phyloP scores from a whole-genome alignment of 2,797 vertebrate genomes.

The Chelonia mydas region DNA sequence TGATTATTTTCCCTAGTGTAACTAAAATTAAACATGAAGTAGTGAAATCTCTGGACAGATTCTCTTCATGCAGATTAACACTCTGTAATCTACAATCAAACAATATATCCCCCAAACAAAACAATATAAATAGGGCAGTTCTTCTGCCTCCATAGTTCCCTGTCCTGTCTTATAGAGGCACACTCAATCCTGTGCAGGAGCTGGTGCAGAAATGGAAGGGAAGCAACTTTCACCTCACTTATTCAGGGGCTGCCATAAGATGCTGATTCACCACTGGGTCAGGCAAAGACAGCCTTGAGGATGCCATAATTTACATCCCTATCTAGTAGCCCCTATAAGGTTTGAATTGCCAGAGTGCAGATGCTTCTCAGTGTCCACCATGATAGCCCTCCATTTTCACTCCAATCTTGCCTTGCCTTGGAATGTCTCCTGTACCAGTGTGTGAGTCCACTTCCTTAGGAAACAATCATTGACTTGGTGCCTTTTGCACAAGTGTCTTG shows the following conservation, averaged over 20 bases:
- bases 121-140: not conserved
- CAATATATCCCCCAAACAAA: not conserved
- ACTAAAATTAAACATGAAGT: not conserved
- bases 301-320: not conserved
- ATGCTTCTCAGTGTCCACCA: not conserved
- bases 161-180: not conserved
- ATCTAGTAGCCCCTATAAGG: not conserved
- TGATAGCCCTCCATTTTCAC: not conserved
- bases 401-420: not conserved
- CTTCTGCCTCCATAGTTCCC: not conserved
- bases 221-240: not conserved
- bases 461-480: not conserved
- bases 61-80: not conserved
- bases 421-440: not conserved
- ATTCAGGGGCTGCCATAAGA: not conserved
- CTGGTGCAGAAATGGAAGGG: not conserved
- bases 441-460: not conserved
- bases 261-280: not conserved
- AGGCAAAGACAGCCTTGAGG: not conserved
- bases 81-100: not conserved
- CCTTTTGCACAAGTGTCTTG: not conserved
- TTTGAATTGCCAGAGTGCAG: not conserved
- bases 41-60: not conserved
- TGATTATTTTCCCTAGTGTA: not conserved
- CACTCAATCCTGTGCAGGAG: not conserved